Evolutionary conservation across 2,888 invertebrate species (phyloP).

Genomic region (Pilophorus perplexus): DNA sequence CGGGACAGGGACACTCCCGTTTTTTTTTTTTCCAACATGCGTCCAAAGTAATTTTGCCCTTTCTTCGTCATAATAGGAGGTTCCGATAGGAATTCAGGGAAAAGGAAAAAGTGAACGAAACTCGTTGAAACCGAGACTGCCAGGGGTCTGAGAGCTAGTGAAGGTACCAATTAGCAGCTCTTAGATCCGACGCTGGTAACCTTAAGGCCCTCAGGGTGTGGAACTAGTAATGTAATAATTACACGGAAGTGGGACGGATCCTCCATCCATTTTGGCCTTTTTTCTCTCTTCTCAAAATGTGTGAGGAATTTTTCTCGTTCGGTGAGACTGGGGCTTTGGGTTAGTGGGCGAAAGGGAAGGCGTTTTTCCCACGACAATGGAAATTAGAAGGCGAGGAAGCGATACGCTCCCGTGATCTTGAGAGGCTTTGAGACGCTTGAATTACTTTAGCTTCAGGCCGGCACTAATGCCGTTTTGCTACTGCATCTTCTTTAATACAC

Average conservation of each 20-base stretch:
- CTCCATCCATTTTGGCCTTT: neutral
- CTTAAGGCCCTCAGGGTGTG: no score
- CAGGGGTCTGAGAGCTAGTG: constrained; percentile 1
- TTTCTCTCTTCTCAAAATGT: neutral
- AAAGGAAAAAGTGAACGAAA: constrained; percentile 7
- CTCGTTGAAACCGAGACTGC: constrained; percentile 7
- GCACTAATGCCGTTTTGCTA: no score
- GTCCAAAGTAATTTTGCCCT: no score
- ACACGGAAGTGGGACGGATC: constrained; percentile 13
- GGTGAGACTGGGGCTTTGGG: constrained; percentile 21
- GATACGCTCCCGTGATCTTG: no score
- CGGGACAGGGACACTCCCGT: no score
- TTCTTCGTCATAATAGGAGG: no score
- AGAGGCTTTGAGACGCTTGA: no score
- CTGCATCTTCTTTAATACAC: no score
- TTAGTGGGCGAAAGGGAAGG: constrained; percentile 21
- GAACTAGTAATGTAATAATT: constrained; percentile 9
- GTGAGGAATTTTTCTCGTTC: neutral
- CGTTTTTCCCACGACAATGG: constrained; percentile 13
- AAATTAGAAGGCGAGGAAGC: no score
- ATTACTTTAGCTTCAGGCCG: no score
- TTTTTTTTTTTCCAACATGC: no score
- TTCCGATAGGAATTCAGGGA: no score
- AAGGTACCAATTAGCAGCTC: neutral
- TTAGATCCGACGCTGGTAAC: constrained; percentile 8